Evolutionary conservation across 2,113 vertebrate genomes (phyloP), one percentile per base, ranked within the genome.

Genomic region (Ctenomys sociabilis): DNA sequence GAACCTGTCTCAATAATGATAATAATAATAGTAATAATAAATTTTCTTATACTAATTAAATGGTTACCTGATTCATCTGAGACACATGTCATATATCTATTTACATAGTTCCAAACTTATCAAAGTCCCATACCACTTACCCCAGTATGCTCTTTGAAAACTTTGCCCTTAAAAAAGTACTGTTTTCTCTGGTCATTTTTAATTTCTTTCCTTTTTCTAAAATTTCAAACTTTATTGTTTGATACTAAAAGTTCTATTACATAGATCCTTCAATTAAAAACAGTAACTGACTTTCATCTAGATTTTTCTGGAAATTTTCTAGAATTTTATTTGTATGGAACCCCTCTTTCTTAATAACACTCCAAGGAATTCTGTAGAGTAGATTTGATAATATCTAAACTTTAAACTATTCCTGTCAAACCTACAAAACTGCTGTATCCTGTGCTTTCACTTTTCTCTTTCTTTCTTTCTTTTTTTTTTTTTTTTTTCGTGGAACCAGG

Each of bases 31-130:
- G 32, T 66, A 66, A 57, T 54, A 57, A 19, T 57, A 16, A 40
- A 52, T 85, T 85, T 85, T 78, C 24, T 88, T 16, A 22, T 32
- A 4, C 82, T 81, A 77, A 85, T 82, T 95, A 43, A 81, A 52
- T 59, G 19, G 40, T 35, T 84, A 85, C 43, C 9, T 54, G 32
- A 90, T n/a, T 87, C 95, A 90, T 13, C 45, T 84, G 72, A 97
- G 68, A 94, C 10, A 92, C 64, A 24, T 82, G 4, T 40, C 19
- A 88, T 21, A 22, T 32, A 91, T 26, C 24, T 59, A 8, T 17
- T 85, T 84, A 57, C 16, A 57, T 57, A 45, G 30, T 86, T 14
- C 28, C 66, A 82, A 86, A 75, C 40, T n/a, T 89, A n/a, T 26
- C n/a, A 82, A 63, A 88, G 83, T 88, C 30, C 4, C 70, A 49